These are phyloP conservation scores for Drosophila nr. fundita DNA, from an alignment of 2,888 invertebrate species.

Conservation along the genomic window DNA sequence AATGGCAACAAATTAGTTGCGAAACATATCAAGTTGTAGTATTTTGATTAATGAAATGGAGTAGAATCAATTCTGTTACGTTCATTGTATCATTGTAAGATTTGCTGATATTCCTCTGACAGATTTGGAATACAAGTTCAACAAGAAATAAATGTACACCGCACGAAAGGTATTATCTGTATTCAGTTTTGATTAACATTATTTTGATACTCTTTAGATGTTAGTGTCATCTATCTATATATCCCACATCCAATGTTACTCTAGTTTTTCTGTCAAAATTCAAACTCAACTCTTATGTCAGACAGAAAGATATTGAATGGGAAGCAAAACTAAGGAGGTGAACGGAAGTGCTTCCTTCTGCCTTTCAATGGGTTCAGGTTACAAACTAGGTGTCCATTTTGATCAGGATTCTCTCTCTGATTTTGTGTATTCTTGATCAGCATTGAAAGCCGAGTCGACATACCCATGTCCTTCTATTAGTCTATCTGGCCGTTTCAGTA, in stretches of 20 bases:
- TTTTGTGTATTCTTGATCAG: background rate
- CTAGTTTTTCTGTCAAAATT: background rate
- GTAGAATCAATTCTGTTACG: background rate
- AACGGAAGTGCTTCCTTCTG: background rate
- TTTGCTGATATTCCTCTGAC: background rate
- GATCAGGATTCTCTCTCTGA: too few relatives aligned
- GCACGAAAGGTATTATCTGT: background rate
- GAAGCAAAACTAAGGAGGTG: background rate
- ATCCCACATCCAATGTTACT: background rate
- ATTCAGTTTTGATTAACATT: background rate
- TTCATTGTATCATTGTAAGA: background rate
- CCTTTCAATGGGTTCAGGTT: background rate
- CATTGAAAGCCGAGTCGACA: background rate
- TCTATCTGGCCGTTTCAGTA: background rate
- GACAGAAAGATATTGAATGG: background rate
- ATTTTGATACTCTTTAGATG: background rate
- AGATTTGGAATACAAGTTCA: background rate
- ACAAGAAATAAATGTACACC: background rate
- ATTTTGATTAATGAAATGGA: background rate
- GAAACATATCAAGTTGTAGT: background rate
- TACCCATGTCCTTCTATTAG: fast-evolving
- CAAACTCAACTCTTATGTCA: background rate
- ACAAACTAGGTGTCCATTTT: too few relatives aligned
- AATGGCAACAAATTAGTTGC: background rate
- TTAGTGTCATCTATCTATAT: background rate